Percentiles rank a stretch among this genome's conserved stretches.
phyloP scores from a whole-genome alignment of 1,140 invertebrate genomes.

The Bombus confusus region DNA sequence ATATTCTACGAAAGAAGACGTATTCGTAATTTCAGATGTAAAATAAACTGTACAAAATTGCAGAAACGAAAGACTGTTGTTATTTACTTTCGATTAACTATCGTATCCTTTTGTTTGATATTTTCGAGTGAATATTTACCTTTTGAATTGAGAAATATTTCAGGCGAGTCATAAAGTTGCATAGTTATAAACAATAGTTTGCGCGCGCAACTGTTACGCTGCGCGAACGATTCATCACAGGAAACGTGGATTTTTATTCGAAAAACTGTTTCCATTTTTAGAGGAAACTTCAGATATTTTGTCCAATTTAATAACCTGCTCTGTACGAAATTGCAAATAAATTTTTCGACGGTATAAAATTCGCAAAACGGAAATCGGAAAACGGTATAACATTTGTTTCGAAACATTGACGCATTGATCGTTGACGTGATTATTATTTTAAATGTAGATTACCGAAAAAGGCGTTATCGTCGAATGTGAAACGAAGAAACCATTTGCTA shows the following conservation, averaged over 20 bases:
- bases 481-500: not conserved
- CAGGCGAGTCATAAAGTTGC: not conserved
- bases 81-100: not conserved
- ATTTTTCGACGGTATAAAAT: not conserved
- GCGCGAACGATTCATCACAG: not conserved
- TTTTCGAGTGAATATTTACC: not conserved
- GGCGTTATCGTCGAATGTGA: not conserved
- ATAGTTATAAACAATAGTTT: not conserved
- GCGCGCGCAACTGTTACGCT: not conserved
- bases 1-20: no score
- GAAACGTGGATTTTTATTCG: not conserved
- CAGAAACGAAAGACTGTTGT: not conserved
- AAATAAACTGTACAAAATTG: not conserved
- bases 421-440: not conserved
- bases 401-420: not conserved
- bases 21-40: not conserved
- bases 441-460: not conserved
- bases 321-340: not conserved
- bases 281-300: not conserved
- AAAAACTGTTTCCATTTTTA: not conserved
- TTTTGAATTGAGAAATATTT: not conserved
- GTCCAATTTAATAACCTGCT: not conserved
- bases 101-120: not conserved
- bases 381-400: not conserved
- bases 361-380: not conserved